Conservation (phyloP, 2,113 vertebrate species). For the Oreochromis aureus region DNA sequence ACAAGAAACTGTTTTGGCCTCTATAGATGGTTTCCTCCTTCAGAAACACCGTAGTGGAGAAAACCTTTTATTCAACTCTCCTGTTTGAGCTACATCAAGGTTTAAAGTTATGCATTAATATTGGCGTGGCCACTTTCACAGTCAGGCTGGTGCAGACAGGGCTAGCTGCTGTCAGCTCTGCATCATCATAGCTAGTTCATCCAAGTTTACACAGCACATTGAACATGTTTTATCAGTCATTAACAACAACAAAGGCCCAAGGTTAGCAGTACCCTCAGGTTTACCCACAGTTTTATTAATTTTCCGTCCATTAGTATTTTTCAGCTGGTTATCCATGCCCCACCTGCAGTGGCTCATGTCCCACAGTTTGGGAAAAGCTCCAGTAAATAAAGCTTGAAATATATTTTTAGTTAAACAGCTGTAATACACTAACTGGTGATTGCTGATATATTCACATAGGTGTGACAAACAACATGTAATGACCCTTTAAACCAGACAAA, state of each 20-base stretch:
- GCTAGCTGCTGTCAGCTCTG: background rate
- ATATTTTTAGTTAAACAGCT: background rate
- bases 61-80: background rate
- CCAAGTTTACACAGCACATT: background rate
- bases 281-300: background rate
- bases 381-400: background rate
- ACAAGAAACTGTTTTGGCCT: background rate
- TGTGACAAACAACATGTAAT: background rate
- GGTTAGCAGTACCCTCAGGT: background rate
- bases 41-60: background rate
- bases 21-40: background rate
- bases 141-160: background rate
- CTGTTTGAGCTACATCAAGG: background rate
- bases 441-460: background rate
- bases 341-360: background rate
- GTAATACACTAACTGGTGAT: background rate
- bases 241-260: background rate
- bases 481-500: background rate
- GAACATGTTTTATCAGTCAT: background rate
- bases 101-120: background rate
- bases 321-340: background rate
- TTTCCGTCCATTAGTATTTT: background rate
- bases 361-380: background rate
- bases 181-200: background rate
- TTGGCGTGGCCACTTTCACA: background rate